phyloP scores from a whole-genome alignment of 2,888 invertebrate genomes.

The Clanis bilineata region DNA sequence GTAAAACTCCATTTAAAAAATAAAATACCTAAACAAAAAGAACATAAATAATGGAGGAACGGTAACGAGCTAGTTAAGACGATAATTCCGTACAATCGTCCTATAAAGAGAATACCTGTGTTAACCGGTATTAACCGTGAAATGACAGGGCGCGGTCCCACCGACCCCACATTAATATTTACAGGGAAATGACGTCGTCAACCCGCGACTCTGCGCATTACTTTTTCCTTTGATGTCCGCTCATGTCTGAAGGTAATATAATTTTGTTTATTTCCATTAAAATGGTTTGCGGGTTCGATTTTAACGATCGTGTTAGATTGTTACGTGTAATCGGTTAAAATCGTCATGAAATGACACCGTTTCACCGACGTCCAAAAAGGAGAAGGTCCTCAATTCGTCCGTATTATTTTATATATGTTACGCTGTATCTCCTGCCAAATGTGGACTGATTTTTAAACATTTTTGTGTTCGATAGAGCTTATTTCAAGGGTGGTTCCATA shows the following conservation, averaged over 20 bases:
- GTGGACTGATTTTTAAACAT: too few species aligned
- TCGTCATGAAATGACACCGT: background rate
- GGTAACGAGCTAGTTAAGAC: slow-evolving; percentile 44
- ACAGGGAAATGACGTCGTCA: slow-evolving; percentile 66
- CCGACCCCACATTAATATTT: slow-evolving; percentile 69
- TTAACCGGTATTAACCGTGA: slow-evolving; percentile 70
- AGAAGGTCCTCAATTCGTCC: too few species aligned
- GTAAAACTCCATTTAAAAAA: slow-evolving; percentile 3
- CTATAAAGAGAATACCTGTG: slow-evolving; percentile 55
- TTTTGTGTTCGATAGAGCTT: too few species aligned
- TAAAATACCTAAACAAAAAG: background rate
- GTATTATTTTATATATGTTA: too few species aligned
- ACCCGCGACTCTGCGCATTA: slow-evolving; percentile 62
- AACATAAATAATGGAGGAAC: slow-evolving; percentile 18
- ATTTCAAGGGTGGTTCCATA: too few species aligned
- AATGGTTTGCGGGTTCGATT: slow-evolving; percentile 23
- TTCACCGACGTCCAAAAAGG: background rate
- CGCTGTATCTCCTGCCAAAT: too few species aligned
- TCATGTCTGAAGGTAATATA: slow-evolving; percentile 65
- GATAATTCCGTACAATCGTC: slow-evolving; percentile 60
- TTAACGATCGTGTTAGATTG: slow-evolving; percentile 2
- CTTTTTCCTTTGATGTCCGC: slow-evolving; percentile 76
- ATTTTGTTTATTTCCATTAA: slow-evolving; percentile 65
- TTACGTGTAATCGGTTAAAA: background rate
- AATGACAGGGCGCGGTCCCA: slow-evolving; percentile 61